A percentile compares a stretch with the other conserved stretches of the same genome.
phyloP scores from a whole-genome alignment of 2,888 invertebrate species.

The Andrena hattorfiana region DNA sequence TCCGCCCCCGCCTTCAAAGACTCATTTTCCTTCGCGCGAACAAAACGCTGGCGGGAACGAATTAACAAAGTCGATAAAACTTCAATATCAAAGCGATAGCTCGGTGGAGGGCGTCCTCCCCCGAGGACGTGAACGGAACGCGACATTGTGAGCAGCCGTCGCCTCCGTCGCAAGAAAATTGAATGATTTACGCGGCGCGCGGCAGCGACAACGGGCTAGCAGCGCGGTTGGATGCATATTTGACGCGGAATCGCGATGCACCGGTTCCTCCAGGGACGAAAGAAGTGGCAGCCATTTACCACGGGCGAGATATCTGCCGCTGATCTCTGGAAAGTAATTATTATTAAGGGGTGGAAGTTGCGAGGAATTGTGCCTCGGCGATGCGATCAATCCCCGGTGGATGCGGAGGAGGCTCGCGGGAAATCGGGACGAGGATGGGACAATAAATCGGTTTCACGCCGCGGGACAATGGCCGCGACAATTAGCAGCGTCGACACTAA shows the following conservation, averaged over 20 bases:
- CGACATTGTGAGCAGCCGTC: constrained; percentile 1
- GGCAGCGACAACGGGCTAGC: background rate
- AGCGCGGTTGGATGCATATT: background rate
- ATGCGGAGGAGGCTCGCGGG: constrained; percentile 19
- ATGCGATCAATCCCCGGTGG: constrained; percentile 33
- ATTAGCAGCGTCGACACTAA: constrained; percentile 71
- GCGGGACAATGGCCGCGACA: constrained; percentile 70
- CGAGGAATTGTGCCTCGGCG: constrained; percentile 45
- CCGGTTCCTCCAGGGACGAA: constrained; percentile 34
- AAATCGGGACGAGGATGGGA: constrained; percentile 49
- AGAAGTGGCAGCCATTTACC: constrained; percentile 59
- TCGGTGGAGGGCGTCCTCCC: constrained; percentile 21
- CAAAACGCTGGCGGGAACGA: constrained; percentile 19
- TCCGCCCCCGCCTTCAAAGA: background rate
- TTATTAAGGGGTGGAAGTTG: constrained; percentile 45
- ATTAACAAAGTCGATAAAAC: constrained; percentile 53
- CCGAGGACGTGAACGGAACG: constrained; percentile 11
- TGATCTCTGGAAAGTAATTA: constrained; percentile 36
- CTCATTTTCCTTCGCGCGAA: background rate
- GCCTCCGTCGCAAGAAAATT: constrained; percentile 34
- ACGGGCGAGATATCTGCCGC: constrained; percentile 24
- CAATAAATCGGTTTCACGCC: constrained; percentile 76
- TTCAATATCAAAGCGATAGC: constrained; percentile 19
- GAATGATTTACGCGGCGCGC: constrained; percentile 28
- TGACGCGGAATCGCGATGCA: constrained; percentile 24